Evolutionary conservation across 2,888 invertebrate species (phyloP), one percentile per base, ranked within the genome.

Genomic region (Eupsilia transversa): DNA sequence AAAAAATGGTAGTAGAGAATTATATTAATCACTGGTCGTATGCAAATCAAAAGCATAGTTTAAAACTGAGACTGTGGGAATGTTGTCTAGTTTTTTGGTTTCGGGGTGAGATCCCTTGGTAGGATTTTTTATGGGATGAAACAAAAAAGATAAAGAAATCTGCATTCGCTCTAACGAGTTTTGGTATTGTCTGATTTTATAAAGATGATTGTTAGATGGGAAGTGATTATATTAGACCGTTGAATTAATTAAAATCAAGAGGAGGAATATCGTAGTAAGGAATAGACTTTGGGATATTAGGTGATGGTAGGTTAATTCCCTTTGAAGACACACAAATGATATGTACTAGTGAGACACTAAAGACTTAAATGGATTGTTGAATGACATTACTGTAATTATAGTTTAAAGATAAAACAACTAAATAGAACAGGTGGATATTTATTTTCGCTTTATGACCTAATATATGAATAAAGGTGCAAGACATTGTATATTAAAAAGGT

Each of bases 21-120:
- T 87, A 96, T 80, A 81, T 94, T 96, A 95, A 95, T 94, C 93
- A 96, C 94, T 92, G 89, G 88, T 88, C 87, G 88, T 95, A 96
- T 96, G 96, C 94, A 96, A 96, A 96, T 94, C 83, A 52, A 54
- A 76, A 70, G 84, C 86, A 89, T 85, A 87, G 89, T 91, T 80
- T 77, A 86, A 86, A 75, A 74, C 89, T 92, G 90, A 89, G 81
- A 89, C 88, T 94, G 94, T 95, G 95, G 94, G 94, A 95, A 95
- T 91, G 77, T 88, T 87, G 83, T 90, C 87, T 90, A 86, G 77
- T 88, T 87, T 89, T 87, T 89, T 87, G 74, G 60, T 75, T 85
- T 86, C 87, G 90, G 92, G 89, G 82, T 85, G 83, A 79, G 86
- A 87, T 79, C 77, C 87, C 88, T 90, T 87, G 86, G 86, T 82